phyloP scores from a whole-genome alignment of 2,113 vertebrate species.

The Perognathus longimembris region DNA sequence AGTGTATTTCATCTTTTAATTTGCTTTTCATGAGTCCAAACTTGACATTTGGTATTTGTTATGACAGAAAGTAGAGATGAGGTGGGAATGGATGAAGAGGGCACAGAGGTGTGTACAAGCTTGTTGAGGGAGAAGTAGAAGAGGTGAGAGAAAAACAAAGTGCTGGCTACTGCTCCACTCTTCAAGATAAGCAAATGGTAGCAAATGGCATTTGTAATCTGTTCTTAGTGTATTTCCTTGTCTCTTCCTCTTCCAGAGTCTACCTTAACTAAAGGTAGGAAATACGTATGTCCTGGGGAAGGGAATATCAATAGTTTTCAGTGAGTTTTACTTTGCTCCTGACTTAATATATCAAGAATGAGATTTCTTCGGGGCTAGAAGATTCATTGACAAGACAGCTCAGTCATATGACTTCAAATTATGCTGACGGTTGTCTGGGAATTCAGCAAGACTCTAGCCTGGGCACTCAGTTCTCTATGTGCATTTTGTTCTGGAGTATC shows the following conservation, averaged over 20 bases:
- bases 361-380: background rate
- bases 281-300: background rate
- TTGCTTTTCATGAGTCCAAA: background rate
- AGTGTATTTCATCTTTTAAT: background rate
- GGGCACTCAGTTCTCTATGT: background rate
- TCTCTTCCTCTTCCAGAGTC: background rate
- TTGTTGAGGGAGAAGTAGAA: background rate
- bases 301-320: background rate
- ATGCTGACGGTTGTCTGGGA: background rate
- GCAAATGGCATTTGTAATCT: background rate
- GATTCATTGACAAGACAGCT: background rate
- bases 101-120: no score
- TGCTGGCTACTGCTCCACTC: background rate
- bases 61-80: slow-evolving; percentile 10
- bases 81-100: background rate
- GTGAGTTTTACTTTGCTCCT: background rate
- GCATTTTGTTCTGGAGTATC: background rate
- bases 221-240: background rate
- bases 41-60: background rate
- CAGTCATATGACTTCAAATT: background rate
- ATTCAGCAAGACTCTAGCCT: background rate
- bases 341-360: slow-evolving; percentile 4
- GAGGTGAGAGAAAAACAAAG: background rate
- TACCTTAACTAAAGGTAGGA: background rate
- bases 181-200: background rate